Evolutionary conservation across 2,888 invertebrate genomes (phyloP), one percentile per base, ranked within the genome.

Genomic region (Chalcis sispes): DNA sequence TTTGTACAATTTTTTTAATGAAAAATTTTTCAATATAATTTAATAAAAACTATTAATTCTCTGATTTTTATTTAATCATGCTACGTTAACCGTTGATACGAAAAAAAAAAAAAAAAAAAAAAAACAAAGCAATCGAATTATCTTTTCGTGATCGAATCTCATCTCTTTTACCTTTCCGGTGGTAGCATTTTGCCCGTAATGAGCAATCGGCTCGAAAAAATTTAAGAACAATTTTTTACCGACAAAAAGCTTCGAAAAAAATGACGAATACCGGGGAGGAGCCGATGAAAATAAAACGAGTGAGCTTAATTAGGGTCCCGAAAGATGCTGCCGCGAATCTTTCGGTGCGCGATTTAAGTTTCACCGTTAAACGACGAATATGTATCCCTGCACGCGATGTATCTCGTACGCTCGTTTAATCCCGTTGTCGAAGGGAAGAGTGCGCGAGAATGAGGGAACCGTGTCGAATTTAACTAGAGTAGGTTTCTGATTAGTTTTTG

Each of bases 301-400:
- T 32, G 69, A 62, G 56, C 32, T 36, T 69, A 74, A 74, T 69
- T 74, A 62, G 72, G 42, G n/a, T n/a, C n/a, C 69, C 48, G 59
- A 13, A 27, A 70, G n/a, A 59, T 29, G 64, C 46, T 18, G 5
- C 4, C 36, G 36, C 36, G 36, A 36, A 7, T 36, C 36, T 36
- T 36, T 20, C 18, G 46, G 23, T 29, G 42, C 54, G 36, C 48
- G 52, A 67, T 67, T 67, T 42, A 59, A 4, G 23, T n/a, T 52
- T 50, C n/a, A 58, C 70, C 71, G 71, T 71, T 71, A 71, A 10
- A 48, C 58, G 20, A 36, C 36, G 23, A 23, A 15, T 15, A 10
- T 20, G 15, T n/a, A n/a, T n/a, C 5, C 20, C 7, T n/a, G 52
- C 72, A 73, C 72, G 72, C 72, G 72, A 66, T 66, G 29, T n/a